Base-by-base conservation (phyloP, 2,888 invertebrate genomes). In the Phorcus lineatus region DNA sequence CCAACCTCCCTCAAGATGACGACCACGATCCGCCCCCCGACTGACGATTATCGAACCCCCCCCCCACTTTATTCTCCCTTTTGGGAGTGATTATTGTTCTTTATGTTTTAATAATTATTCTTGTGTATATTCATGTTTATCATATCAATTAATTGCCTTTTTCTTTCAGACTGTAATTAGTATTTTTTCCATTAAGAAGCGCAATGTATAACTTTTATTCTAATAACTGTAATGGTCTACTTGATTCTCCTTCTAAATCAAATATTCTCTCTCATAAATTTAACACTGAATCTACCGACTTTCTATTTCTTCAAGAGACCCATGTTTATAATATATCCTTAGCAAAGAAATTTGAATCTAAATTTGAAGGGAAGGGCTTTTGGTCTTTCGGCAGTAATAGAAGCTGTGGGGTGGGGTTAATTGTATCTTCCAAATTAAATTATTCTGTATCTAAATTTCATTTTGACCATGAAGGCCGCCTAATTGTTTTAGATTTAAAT, bases 271-370 rank as follows among this genome's bases (percentile, higher is more conserved):
- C 62, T 62, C 24, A 62, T 62, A 28, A 19, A 28, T 62, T 62
- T 62, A n/a, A 62, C 24, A 7, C n/a, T 24, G 16, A 62, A 28
- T n/a, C 2, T 19, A 24, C 24, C 0, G 54, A 76, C 55, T 55
- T 78, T 31, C 17, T 78, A 0, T 66, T 66, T 54, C 54, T 76
- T 19, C 76, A 76, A 31, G 76, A 76, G 54, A 76, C 76, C 24
- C 76, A 76, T 76, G 28, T 76, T 17, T n/a, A 13, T 28, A 55
- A 28, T 54, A 19, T 76, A 2, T 6, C 13, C 6, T 22, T 31
- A 19, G 76, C 54, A 0, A 76, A 28, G 9, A 28, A 28, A 17
- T 54, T 76, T 24, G 76, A 76, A 31, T 55, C 53, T 0, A n/a
- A 31, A 54, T 24, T 53, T 57, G 31, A 55, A 0, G 53, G 53